Evolutionary conservation across 2,888 invertebrate species (phyloP).

Genomic region (Gastracanthus pulcherrimus): DNA sequence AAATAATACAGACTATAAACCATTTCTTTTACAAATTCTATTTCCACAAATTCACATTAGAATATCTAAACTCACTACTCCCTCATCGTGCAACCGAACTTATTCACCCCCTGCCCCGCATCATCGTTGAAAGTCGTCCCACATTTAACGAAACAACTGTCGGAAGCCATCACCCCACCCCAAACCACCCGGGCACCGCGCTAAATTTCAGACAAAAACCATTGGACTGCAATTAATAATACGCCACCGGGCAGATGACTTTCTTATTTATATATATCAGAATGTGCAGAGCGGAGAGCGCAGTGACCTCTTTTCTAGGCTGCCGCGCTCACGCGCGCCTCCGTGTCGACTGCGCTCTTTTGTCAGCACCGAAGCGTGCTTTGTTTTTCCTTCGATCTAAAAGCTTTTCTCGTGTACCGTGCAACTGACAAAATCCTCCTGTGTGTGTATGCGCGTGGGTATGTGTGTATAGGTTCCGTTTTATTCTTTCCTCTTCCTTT

Average conservation of each 20-base stretch:
- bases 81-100: neutral
- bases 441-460: neutral
- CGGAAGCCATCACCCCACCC: neutral
- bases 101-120: neutral
- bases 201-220: neutral
- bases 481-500: neutral
- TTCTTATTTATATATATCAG: conserved; percentile 15
- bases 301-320: conserved; percentile 26
- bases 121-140: neutral
- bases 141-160: neutral
- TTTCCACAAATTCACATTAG: neutral
- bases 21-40: neutral
- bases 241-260: conserved; percentile 1
- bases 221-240: neutral
- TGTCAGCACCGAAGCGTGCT: conserved; percentile 38
- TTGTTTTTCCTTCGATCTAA: conserved; percentile 54
- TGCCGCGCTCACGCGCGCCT: conserved; percentile 6
- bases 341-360: too few relatives aligned
- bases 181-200: neutral
- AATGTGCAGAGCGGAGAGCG: neutral
- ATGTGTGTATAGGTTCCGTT: too few relatives aligned
- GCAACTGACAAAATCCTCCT: conserved; percentile 17
- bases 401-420: conserved; percentile 53
- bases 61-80: neutral
- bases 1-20: too few relatives aligned